Evolutionary conservation across 1,140 invertebrate genomes (phyloP).

Genomic region (Trichonephila inaurata): DNA sequence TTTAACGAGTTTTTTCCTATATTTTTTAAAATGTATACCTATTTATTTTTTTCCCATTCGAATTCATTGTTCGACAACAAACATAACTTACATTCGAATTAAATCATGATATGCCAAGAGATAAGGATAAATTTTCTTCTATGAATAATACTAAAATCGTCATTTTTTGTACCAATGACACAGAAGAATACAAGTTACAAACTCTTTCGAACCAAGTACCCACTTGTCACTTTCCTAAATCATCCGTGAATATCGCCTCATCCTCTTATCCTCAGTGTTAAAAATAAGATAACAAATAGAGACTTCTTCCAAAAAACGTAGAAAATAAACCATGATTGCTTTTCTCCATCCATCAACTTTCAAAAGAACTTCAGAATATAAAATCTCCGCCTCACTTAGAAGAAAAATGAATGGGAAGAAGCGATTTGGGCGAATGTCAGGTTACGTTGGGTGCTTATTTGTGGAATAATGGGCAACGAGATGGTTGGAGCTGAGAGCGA

Average conservation of each 20-base stretch:
- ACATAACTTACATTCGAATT: too few species aligned
- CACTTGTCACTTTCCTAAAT: neutral
- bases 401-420: slow-evolving; percentile 33
- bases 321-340: slow-evolving; percentile 57
- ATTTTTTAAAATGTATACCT: too few species aligned
- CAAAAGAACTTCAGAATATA: slow-evolving; percentile 1
- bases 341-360: slow-evolving; percentile 56
- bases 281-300: slow-evolving; percentile 29
- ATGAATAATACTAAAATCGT: too few species aligned
- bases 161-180: too few species aligned
- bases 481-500: neutral
- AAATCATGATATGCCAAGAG: too few species aligned
- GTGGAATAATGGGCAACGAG: slow-evolving; percentile 4
- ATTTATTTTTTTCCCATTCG: too few species aligned
- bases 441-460: slow-evolving; percentile 56
- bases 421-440: slow-evolving; percentile 52
- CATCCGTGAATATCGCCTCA: neutral
- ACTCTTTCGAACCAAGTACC: neutral
- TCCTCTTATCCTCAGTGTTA: neutral
- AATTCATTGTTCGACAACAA: too few species aligned
- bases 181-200: too few species aligned
- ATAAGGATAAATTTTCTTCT: too few species aligned
- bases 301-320: neutral
- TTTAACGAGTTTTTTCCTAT: too few species aligned
- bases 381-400: slow-evolving; percentile 50